Evolutionary conservation across 1,140 invertebrate species (phyloP).

Genomic region (Planococcus citri): DNA sequence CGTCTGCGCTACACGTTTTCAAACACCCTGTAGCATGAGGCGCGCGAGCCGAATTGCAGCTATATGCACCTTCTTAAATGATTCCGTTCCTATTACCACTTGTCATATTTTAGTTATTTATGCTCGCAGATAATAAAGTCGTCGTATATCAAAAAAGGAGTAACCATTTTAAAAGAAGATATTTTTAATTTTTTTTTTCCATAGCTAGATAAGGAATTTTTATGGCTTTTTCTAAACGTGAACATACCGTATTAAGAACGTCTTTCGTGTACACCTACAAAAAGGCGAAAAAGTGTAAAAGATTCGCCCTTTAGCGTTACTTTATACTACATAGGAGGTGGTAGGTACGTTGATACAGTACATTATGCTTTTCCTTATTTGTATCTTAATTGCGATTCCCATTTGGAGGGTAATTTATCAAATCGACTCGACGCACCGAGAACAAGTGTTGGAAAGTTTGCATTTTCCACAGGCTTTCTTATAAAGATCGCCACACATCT

Average conservation of each 20-base stretch:
- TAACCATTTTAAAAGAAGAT: slow-evolving; percentile 15
- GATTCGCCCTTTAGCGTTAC: not conserved
- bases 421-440: too few relatives aligned
- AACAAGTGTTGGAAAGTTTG: too few relatives aligned
- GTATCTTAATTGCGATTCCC: slow-evolving; percentile 6
- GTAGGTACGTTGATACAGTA: too few relatives aligned
- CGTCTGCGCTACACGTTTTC: not conserved
- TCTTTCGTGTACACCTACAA: slow-evolving; percentile 2
- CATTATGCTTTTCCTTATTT: slow-evolving; percentile 7
- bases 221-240: slow-evolving; percentile 10
- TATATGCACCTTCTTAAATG: slow-evolving; percentile 17
- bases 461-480: too few relatives aligned
- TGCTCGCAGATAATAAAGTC: slow-evolving; percentile 18
- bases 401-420: slow-evolving; percentile 3
- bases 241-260: not conserved
- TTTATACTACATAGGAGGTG: too few relatives aligned
- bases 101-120: slow-evolving; percentile 18
- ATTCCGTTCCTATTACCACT: slow-evolving; percentile 17
- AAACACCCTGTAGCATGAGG: not conserved
- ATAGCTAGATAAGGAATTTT: slow-evolving; percentile 15
- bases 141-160: slow-evolving; percentile 15
- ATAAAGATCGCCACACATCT: too few relatives aligned
- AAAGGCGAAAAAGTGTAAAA: not conserved
- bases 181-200: slow-evolving; percentile 17
- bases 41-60: slow-evolving; percentile 8